Evolutionary conservation across 2,797 vertebrate species (phyloP).

Genomic region (Xenops minutus): DNA sequence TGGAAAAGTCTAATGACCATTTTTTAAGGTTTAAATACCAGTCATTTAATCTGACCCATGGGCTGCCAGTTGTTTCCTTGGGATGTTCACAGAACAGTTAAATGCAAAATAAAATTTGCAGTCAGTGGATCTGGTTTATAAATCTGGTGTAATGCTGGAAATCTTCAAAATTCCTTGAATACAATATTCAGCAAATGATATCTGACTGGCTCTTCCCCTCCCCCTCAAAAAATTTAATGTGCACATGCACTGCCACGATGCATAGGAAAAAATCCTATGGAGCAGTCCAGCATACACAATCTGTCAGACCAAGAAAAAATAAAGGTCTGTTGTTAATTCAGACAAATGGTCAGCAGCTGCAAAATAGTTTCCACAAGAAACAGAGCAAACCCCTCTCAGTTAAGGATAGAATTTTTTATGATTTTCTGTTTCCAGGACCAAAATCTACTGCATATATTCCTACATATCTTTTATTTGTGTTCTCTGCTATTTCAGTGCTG

Average conservation of each 20-base stretch:
- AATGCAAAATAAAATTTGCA: constrained; percentile 1
- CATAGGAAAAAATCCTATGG: constrained; percentile 53
- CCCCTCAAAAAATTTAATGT: background rate
- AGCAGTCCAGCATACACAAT: constrained; percentile 60
- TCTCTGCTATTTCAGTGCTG: background rate
- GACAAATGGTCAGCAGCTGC: constrained; percentile 76
- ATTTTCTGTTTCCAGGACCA: constrained; percentile 56
- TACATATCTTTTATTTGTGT: background rate
- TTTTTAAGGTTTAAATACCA: constrained; percentile 44
- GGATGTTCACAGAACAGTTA: background rate
- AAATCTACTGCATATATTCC: constrained; percentile 8
- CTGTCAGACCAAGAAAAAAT: constrained; percentile 70
- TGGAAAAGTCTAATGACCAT: constrained; percentile 13
- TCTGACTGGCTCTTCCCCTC: background rate
- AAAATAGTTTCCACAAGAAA: constrained; percentile 72
- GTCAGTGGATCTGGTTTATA: background rate
- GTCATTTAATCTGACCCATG: constrained; percentile 6
- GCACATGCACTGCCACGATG: constrained; percentile 56
- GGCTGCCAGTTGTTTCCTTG: constrained; percentile 4
- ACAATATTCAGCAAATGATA: background rate
- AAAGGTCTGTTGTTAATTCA: constrained; percentile 76
- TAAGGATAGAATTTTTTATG: constrained; percentile 40
- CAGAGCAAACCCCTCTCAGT: constrained; percentile 42
- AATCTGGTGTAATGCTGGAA: background rate
- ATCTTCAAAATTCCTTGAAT: background rate